Evolutionary conservation across 2,797 vertebrate genomes (phyloP).

Genomic region (Psittacula echo): DNA sequence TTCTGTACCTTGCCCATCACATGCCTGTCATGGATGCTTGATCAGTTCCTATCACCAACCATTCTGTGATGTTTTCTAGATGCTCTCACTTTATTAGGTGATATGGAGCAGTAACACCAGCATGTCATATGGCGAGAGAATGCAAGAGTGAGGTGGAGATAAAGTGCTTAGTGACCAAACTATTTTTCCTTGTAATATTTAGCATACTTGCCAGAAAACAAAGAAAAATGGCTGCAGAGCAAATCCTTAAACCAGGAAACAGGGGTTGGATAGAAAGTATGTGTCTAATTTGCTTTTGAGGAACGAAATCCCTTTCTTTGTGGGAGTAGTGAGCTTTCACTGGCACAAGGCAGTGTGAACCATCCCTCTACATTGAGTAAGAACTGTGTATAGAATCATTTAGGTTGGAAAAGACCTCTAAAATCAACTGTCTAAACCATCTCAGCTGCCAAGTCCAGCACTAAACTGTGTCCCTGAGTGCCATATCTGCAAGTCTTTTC

Average conservation of each 20-base stretch:
- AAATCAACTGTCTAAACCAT: neutral
- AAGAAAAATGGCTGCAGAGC: neutral
- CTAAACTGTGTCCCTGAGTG: neutral
- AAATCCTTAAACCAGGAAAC: neutral
- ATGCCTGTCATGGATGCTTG: neutral
- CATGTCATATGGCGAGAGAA: neutral
- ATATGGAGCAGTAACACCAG: neutral
- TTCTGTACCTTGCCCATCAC: neutral
- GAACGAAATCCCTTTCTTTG: neutral
- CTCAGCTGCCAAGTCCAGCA: neutral
- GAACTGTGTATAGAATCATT: neutral
- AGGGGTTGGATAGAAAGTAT: neutral
- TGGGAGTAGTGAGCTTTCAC: neutral
- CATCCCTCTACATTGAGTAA: neutral
- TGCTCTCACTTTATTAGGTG: neutral
- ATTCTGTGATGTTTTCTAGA: neutral
- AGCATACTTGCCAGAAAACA: neutral
- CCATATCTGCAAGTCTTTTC: neutral
- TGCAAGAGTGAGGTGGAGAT: neutral
- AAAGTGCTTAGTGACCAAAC: neutral
- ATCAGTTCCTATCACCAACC: neutral
- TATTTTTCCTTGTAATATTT: neutral
- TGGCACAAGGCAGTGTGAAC: neutral
- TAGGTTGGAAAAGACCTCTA: neutral
- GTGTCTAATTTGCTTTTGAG: neutral